These are phyloP conservation scores for Tragulus kanchil DNA, from an alignment of 2,113 vertebrate species.

Conservation along the genomic window DNA sequence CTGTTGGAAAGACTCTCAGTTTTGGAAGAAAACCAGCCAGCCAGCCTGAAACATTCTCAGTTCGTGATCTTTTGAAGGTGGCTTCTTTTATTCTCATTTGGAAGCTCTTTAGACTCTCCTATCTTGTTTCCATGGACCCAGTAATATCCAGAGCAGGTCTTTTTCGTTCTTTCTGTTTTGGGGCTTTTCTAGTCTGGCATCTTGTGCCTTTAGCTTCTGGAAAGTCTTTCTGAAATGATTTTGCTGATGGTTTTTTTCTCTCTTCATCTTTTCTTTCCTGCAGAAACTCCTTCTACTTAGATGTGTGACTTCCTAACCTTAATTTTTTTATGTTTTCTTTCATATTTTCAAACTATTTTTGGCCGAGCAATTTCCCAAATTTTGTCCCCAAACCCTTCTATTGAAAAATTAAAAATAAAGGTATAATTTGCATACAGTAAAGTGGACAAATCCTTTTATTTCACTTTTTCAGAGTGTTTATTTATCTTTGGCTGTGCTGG, in stretches of 20 bases:
- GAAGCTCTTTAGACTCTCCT: background rate
- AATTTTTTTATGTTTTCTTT: background rate
- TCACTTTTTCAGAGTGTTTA: background rate
- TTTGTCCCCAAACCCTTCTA: conserved; percentile 16
- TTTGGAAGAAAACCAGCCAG: background rate
- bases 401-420: background rate
- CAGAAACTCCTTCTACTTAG: background rate
- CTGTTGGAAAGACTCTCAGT: conserved; percentile 18
- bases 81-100: background rate
- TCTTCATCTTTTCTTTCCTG: background rate
- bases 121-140: background rate
- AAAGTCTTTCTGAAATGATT: background rate
- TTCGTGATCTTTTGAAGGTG: background rate
- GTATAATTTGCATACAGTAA: background rate
- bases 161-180: background rate
- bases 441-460: background rate
- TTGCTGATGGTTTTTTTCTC: background rate
- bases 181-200: background rate
- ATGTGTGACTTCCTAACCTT: background rate
- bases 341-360: conserved; percentile 43
- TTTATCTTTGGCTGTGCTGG: background rate
- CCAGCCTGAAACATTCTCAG: background rate
- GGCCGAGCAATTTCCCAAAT: background rate
- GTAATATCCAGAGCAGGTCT: background rate
- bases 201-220: background rate